Percentiles rank a stretch among this genome's conserved stretches.
These are phyloP conservation scores for Brachyhypopomus occidentalis DNA, from an alignment of 2,113 vertebrate species.

Conservation along the genomic window DNA sequence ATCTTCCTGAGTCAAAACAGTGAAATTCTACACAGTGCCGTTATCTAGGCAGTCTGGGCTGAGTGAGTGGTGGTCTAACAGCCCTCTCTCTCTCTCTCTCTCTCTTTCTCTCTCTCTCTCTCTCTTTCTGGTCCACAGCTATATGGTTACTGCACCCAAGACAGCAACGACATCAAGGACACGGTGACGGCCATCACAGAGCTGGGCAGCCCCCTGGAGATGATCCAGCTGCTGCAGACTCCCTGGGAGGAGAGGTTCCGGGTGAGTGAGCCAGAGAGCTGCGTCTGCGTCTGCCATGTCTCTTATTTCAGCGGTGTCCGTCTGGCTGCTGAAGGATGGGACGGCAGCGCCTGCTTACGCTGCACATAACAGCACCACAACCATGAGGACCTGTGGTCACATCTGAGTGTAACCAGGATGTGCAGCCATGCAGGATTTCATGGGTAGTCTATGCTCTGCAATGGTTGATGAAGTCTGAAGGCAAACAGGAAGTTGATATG, in stretches of 20 bases:
- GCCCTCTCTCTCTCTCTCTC: constrained; percentile 15
- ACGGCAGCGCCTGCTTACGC: not conserved
- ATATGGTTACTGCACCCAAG: constrained; percentile 89
- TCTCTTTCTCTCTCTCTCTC: not conserved
- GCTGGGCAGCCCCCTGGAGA: constrained; percentile 86
- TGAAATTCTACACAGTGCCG: constrained; percentile 45
- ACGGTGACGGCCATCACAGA: constrained; percentile 90
- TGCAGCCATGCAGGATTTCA: not conserved
- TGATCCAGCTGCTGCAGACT: constrained; percentile 89
- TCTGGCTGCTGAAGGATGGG: constrained; percentile 36
- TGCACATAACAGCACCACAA: constrained; percentile 16
- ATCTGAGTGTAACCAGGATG: not conserved
- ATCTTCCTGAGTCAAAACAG: constrained; percentile 40
- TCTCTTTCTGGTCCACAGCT: constrained; percentile 71
- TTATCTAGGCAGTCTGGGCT: constrained; percentile 13
- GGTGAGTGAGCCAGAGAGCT: constrained; percentile 69
- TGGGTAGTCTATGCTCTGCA: too few species aligned
- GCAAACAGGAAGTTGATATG: not conserved
- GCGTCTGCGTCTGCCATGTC: constrained; percentile 32
- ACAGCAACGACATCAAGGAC: constrained; percentile 84
- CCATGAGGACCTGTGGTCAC: not conserved
- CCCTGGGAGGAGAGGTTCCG: constrained; percentile 91
- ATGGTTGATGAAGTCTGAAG: not conserved
- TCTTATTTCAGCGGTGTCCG: constrained; percentile 47
- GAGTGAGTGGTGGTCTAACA: constrained; percentile 35